Evolutionary conservation across 2,888 invertebrate genomes (phyloP).

Genomic region (Gortyna flavago): DNA sequence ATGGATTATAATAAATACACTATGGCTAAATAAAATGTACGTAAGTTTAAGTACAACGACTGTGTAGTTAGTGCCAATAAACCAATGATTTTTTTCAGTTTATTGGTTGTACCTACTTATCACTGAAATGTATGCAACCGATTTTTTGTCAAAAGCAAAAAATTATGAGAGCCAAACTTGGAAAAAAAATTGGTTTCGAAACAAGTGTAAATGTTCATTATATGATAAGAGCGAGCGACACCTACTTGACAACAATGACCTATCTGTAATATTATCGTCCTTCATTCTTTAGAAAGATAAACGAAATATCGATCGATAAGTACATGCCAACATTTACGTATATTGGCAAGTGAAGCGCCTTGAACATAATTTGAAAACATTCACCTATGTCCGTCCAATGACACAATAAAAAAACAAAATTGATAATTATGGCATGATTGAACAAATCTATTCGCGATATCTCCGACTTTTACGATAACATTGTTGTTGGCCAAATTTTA

Average conservation of each 20-base stretch:
- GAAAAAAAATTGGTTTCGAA: neutral
- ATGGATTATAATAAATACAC: neutral
- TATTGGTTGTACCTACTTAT: neutral
- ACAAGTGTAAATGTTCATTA: slow-evolving; percentile 48
- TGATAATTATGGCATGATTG: slow-evolving; percentile 56
- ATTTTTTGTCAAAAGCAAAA: slow-evolving; percentile 1
- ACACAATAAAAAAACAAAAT: slow-evolving; percentile 36
- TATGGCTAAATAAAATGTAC: neutral
- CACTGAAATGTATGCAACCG: neutral
- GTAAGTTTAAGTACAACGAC: neutral
- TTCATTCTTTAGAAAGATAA: slow-evolving; percentile 53
- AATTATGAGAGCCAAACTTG: neutral
- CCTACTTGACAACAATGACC: slow-evolving; percentile 58
- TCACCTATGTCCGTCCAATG: slow-evolving; percentile 32
- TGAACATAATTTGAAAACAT: slow-evolving; percentile 37
- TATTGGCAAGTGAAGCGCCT: slow-evolving; percentile 17
- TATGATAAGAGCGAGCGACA: slow-evolving; percentile 39
- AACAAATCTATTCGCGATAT: slow-evolving; percentile 52
- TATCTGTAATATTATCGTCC: slow-evolving; percentile 55
- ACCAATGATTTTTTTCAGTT: neutral
- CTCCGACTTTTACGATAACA: slow-evolving; percentile 65
- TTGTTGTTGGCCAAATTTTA: slow-evolving; percentile 67
- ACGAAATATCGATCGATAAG: slow-evolving; percentile 46
- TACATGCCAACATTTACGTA: slow-evolving; percentile 17
- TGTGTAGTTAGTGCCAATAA: neutral